Evolutionary conservation across 2,888 invertebrate genomes (phyloP).

Genomic region (Salpingus planirostris): DNA sequence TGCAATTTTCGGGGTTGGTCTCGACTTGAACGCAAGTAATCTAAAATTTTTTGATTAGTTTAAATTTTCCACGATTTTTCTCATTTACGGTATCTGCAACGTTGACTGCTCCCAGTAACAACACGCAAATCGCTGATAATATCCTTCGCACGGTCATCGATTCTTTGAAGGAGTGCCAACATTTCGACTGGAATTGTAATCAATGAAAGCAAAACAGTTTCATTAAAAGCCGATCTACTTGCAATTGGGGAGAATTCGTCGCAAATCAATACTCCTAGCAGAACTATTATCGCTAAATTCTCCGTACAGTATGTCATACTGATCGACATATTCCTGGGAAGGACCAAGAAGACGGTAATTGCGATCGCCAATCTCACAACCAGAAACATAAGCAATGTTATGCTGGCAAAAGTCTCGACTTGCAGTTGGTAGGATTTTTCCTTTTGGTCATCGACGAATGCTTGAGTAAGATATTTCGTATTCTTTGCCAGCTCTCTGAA

Average conservation of each 20-base stretch:
- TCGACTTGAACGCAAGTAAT: constrained; percentile 30
- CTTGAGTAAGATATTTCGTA: constrained; percentile 54
- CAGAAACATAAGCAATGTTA: constrained; percentile 56
- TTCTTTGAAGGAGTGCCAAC: constrained; percentile 49
- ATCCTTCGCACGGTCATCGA: constrained; percentile 48
- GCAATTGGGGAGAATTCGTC: constrained; percentile 27
- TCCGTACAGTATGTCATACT: constrained; percentile 26
- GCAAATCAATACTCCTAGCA: constrained; percentile 24
- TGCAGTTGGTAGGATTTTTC: constrained; percentile 60
- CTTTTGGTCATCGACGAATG: constrained; percentile 56
- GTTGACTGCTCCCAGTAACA: constrained; percentile 50
- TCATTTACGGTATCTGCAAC: constrained; percentile 56
- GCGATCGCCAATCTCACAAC: constrained; percentile 50
- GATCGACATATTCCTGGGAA: constrained; percentile 39
- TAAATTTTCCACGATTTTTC: too few species aligned
- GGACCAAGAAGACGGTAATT: constrained; percentile 46
- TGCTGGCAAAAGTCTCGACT: constrained; percentile 56
- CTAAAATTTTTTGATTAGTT: too few species aligned
- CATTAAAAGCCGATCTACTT: constrained; percentile 10
- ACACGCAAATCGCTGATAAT: constrained; percentile 48
- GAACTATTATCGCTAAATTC: constrained; percentile 24
- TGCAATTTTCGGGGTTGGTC: constrained; percentile 29
- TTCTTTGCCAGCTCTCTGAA: constrained; percentile 57
- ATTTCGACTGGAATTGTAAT: constrained; percentile 39
- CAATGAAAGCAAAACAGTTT: neutral